Percentiles rank a stretch among this genome's conserved stretches.
phyloP scores from a whole-genome alignment of 2,113 vertebrate species.

The Poecile atricapillus region DNA sequence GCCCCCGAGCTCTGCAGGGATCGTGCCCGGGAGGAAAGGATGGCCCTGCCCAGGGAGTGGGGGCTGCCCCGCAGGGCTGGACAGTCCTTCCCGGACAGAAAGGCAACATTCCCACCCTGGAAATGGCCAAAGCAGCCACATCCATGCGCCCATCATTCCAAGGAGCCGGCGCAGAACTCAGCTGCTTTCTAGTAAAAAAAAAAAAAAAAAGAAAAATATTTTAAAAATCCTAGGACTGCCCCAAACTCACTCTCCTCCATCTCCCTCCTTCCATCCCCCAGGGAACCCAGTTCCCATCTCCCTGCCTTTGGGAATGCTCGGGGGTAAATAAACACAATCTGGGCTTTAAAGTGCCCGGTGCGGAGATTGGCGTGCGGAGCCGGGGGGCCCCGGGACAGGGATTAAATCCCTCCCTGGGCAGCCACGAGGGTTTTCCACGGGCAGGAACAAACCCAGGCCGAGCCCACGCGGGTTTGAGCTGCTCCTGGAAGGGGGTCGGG shows the following conservation, averaged over 20 bases:
- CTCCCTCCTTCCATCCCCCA: background rate
- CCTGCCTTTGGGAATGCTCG: background rate
- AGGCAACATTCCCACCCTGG: background rate
- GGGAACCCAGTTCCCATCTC: background rate
- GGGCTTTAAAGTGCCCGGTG: background rate
- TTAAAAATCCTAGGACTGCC: background rate
- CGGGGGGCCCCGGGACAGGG: no score
- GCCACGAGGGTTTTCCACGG: background rate
- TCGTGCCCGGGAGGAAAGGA: background rate
- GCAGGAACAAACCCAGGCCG: background rate
- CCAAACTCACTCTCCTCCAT: background rate
- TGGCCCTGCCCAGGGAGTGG: background rate
- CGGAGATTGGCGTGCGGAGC: background rate
- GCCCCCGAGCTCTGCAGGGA: fast-evolving
- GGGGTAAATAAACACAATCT: background rate
- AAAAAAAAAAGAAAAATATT: background rate
- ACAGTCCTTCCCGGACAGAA: background rate
- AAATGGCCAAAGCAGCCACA: background rate
- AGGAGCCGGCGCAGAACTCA: background rate
- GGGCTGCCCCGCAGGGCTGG: background rate
- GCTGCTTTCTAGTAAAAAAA: conserved; percentile 19
- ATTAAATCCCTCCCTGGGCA: background rate
- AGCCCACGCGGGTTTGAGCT: background rate
- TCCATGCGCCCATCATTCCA: background rate
- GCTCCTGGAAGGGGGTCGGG: background rate